Evolutionary conservation across 2,113 vertebrate species (phyloP).

Genomic region (Crypturellus undulatus): DNA sequence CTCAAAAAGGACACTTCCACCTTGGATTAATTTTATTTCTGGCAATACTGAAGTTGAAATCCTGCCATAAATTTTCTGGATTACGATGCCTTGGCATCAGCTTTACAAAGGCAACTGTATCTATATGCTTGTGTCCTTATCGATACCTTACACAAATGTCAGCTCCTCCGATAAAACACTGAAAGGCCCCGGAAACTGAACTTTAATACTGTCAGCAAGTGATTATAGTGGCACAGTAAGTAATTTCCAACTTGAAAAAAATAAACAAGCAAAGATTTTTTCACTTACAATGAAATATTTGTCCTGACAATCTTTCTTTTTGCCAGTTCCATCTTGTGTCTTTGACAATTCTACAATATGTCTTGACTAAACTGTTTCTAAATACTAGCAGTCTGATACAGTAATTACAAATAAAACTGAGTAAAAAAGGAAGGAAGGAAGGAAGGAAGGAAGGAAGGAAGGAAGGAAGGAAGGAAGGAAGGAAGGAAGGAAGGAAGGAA

Average conservation of each 20-base stretch:
- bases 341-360: not conserved
- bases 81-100: constrained; percentile 73
- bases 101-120: constrained; percentile 48
- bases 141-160: constrained; percentile 65
- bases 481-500: not conserved
- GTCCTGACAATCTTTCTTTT: not conserved
- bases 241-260: not conserved
- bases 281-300: constrained; percentile 15
- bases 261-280: constrained; percentile 32
- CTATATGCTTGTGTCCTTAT: constrained; percentile 60
- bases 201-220: constrained; percentile 23
- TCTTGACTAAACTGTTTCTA: not conserved
- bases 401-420: not conserved
- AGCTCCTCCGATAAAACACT: constrained; percentile 54
- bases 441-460: not conserved
- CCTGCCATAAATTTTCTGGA: constrained; percentile 72
- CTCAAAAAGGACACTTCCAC: constrained; percentile 72
- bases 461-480: not conserved
- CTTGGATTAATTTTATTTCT: constrained; percentile 77
- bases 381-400: not conserved
- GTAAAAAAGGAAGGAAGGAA: not conserved
- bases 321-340: not conserved
- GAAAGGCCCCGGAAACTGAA: constrained; percentile 13
- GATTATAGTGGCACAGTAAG: constrained; percentile 34
- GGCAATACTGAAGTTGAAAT: constrained; percentile 74